Percentiles rank a stretch among this genome's conserved stretches.
Evolutionary conservation across 2,888 invertebrate species (phyloP).

Genomic region (Tricholauxania praeusta): DNA sequence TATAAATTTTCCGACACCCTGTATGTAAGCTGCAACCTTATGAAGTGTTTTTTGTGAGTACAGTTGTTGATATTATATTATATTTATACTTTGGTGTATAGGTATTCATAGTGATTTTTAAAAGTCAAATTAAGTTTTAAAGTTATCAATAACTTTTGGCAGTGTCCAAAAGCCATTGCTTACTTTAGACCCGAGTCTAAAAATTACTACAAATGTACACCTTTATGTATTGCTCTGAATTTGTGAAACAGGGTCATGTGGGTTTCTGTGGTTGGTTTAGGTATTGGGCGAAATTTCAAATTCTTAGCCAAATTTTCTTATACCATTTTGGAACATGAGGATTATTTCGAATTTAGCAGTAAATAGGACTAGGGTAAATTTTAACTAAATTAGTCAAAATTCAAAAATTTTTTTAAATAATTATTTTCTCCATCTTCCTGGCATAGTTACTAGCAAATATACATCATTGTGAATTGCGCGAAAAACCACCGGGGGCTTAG

Average conservation of each 20-base stretch:
- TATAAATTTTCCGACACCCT: neutral
- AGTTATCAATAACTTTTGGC: no score
- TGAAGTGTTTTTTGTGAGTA: constrained; percentile 3
- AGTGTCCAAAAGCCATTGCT: no score
- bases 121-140: no score
- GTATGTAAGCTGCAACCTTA: neutral
- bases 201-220: no score
- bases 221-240: no score
- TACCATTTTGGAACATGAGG: constrained; percentile 19
- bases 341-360: neutral
- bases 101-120: no score
- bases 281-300: neutral
- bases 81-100: no score
- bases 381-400: constrained; percentile 31
- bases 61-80: neutral
- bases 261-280: neutral
- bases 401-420: constrained; percentile 41
- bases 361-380: neutral
- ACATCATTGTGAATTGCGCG: neutral
- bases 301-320: neutral
- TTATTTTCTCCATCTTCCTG: constrained; percentile 29
- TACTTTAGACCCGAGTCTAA: no score
- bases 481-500: neutral
- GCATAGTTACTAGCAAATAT: neutral
- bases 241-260: no score